These are phyloP conservation scores for Timema cristinae DNA, from an alignment of 2,888 invertebrate genomes.

Conservation along the genomic window DNA sequence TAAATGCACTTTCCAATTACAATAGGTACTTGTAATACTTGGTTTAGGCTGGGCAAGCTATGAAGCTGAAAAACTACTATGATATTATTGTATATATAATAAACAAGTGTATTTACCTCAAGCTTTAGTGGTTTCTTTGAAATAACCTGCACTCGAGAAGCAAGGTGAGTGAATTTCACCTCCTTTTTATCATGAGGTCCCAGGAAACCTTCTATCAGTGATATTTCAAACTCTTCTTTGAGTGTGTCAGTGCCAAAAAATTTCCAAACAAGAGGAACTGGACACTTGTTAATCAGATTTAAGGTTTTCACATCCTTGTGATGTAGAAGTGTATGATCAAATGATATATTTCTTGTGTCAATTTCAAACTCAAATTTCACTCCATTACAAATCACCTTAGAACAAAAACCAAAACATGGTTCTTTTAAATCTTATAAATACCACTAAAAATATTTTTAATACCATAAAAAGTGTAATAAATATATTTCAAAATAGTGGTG, in stretches of 20 bases:
- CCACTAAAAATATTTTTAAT: no score
- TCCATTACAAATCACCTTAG: constrained; percentile 51
- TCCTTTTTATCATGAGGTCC: constrained; percentile 48
- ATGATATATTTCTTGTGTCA: constrained; percentile 45
- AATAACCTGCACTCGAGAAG: constrained; percentile 48
- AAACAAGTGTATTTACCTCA: constrained; percentile 41
- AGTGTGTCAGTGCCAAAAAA: constrained; percentile 45
- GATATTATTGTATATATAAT: constrained; percentile 19
- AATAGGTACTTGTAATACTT: no score
- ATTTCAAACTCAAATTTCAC: constrained; percentile 50
- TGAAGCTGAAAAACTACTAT: no score
- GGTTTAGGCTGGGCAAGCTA: no score
- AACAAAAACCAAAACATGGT: no score
- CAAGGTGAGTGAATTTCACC: constrained; percentile 50
- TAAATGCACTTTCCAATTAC: no score
- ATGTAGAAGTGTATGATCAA: constrained; percentile 54
- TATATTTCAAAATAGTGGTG: no score
- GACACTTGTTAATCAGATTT: constrained; percentile 54
- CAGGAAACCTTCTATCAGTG: constrained; percentile 47
- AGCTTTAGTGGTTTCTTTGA: constrained; percentile 45
- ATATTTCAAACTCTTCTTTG: constrained; percentile 46
- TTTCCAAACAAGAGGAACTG: constrained; percentile 54
- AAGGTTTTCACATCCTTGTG: constrained; percentile 50
- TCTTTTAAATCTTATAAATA: no score
- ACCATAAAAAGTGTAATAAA: no score